A percentile compares a stretch with the other conserved stretches of the same genome.
These are phyloP conservation scores for Brenthis hecate DNA, from an alignment of 2,888 invertebrate species.

Conservation along the genomic window DNA sequence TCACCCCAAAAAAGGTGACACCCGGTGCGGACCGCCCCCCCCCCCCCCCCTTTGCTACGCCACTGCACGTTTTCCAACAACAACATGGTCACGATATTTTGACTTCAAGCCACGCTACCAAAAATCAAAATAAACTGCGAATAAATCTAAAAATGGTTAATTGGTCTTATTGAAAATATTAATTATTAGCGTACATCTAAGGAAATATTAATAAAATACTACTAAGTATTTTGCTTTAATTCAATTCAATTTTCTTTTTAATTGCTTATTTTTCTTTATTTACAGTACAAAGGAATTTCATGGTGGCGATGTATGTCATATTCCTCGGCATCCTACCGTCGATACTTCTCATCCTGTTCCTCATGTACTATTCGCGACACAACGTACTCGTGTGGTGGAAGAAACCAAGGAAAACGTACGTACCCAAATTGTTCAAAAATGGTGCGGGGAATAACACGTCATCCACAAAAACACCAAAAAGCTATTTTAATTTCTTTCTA, in stretches of 20 bases:
- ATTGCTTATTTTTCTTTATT: constrained; percentile 12
- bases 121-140: too few species aligned
- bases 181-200: too few species aligned
- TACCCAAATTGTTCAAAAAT: constrained; percentile 52
- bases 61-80: too few species aligned
- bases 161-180: too few species aligned
- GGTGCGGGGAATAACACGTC: constrained; percentile 39
- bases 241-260: neutral
- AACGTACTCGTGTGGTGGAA: constrained; percentile 83
- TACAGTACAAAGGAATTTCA: constrained; percentile 88
- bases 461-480: constrained; percentile 18
- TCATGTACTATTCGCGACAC: constrained; percentile 88
- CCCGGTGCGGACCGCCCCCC: too few species aligned
- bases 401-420: constrained; percentile 78
- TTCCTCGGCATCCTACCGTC: constrained; percentile 93
- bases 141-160: too few species aligned
- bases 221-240: neutral
- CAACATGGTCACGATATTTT: too few species aligned
- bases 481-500: constrained; percentile 36
- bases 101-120: too few species aligned
- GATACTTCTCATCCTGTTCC: constrained; percentile 84
- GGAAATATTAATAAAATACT: neutral
- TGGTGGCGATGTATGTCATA: constrained; percentile 92
- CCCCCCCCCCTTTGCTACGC: too few species aligned
- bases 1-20: too few species aligned